Conservation (phyloP, 2,113 vertebrate species). For the Prunella fulvescens region DNA sequence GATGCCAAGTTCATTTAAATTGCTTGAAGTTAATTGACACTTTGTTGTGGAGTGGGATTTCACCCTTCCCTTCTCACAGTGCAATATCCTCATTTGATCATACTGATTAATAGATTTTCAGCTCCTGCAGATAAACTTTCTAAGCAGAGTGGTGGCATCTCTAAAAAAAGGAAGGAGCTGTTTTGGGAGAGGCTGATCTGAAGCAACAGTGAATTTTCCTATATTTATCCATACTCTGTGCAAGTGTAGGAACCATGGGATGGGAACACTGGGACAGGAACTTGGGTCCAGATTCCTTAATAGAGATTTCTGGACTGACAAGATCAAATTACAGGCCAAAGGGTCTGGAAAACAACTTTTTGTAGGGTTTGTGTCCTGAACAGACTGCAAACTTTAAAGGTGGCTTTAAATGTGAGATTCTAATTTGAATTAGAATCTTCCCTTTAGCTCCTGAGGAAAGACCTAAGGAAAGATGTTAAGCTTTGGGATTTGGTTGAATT, state of each 20-base stretch:
- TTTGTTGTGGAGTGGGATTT: neutral
- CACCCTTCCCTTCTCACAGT: neutral
- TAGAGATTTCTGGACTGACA: neutral
- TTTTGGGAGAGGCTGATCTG: neutral
- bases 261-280: neutral
- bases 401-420: neutral
- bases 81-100: neutral
- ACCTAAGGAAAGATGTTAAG: neutral
- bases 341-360: neutral
- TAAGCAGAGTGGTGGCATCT: neutral
- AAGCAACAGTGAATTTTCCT: neutral
- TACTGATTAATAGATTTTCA: neutral
- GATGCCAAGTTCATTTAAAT: constrained; percentile 4
- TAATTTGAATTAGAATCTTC: neutral
- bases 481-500: neutral
- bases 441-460: neutral
- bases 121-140: neutral
- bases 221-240: rapidly evolving
- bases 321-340: neutral
- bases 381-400: neutral
- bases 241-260: neutral
- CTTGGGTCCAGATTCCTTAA: neutral
- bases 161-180: neutral
- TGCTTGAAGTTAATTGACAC: constrained; percentile 2
- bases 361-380: neutral